A percentile compares a stretch with the other conserved stretches of the same genome.
These are phyloP conservation scores for Eubasilissa regina DNA, from an alignment of 1,140 invertebrate species.

Conservation along the genomic window DNA sequence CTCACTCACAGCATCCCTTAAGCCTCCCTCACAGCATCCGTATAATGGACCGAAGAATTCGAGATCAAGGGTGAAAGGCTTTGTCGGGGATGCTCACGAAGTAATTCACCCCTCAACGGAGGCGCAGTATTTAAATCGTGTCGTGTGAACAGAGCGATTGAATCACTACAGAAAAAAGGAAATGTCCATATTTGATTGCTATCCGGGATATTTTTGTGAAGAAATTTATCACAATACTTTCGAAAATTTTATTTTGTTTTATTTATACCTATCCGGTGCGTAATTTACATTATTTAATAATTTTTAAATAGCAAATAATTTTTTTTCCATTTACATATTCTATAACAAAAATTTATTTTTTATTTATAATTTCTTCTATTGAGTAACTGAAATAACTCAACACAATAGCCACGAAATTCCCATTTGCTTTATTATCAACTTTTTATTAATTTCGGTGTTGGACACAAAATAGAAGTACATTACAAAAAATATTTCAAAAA, in stretches of 20 bases:
- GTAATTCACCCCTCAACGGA: slow-evolving; percentile 3
- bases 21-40: slow-evolving; percentile 16
- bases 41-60: slow-evolving; percentile 16
- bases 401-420: too few relatives aligned
- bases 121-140: slow-evolving; percentile 12
- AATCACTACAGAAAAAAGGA: not conserved
- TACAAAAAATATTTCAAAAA: too few relatives aligned
- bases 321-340: too few relatives aligned
- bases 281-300: not conserved
- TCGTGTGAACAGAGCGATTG: slow-evolving; percentile 23
- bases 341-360: too few relatives aligned
- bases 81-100: slow-evolving; percentile 6
- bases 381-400: too few relatives aligned
- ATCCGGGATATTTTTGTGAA: not conserved
- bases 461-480: too few relatives aligned
- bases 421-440: too few relatives aligned
- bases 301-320: not conserved
- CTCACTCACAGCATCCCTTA: not conserved
- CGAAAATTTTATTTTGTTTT: not conserved
- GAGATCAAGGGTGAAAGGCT: slow-evolving; percentile 29
- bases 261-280: not conserved
- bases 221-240: not conserved
- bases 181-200: not conserved
- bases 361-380: too few relatives aligned
- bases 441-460: too few relatives aligned